These are phyloP conservation scores for Halocynthia aurantium DNA, from an alignment of 23 tunicate genomes.

Conservation along the genomic window DNA sequence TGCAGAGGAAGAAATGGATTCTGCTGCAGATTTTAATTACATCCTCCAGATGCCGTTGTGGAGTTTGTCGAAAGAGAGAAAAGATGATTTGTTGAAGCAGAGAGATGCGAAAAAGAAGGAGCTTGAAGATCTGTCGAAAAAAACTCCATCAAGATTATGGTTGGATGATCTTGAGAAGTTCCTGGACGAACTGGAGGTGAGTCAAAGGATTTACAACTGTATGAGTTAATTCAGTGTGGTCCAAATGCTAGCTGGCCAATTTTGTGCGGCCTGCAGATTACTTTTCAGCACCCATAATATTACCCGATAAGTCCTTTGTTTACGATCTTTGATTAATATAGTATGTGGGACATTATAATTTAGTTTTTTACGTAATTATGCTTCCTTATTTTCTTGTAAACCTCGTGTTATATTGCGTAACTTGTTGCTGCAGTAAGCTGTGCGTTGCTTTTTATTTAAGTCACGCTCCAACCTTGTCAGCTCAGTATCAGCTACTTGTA, in stretches of 20 bases:
- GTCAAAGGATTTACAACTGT: not conserved
- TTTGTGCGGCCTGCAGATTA: too few species aligned
- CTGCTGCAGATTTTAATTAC: constrained; percentile 85
- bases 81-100: constrained; percentile 85
- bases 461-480: too few species aligned
- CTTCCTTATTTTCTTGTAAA: too few species aligned
- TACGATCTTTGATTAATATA: too few species aligned
- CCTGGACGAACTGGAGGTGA: constrained; percentile 75
- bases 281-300: too few species aligned
- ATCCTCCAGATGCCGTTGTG: constrained; percentile 91
- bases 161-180: constrained; percentile 71
- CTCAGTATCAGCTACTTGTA: too few species aligned
- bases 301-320: too few species aligned
- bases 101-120: constrained; percentile 71
- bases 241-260: not conserved
- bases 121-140: constrained; percentile 57
- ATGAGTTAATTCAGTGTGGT: not conserved
- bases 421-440: too few species aligned
- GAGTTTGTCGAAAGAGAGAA: constrained; percentile 81
- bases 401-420: too few species aligned
- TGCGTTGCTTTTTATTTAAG: too few species aligned
- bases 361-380: too few species aligned
- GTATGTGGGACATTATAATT: too few species aligned
- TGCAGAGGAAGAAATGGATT: constrained; percentile 28
- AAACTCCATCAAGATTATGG: constrained; percentile 76